A percentile compares a stretch with the other conserved stretches of the same genome.
These are phyloP conservation scores for Anastrepha obliqua DNA, from an alignment of 1,140 invertebrate genomes.

Conservation along the genomic window DNA sequence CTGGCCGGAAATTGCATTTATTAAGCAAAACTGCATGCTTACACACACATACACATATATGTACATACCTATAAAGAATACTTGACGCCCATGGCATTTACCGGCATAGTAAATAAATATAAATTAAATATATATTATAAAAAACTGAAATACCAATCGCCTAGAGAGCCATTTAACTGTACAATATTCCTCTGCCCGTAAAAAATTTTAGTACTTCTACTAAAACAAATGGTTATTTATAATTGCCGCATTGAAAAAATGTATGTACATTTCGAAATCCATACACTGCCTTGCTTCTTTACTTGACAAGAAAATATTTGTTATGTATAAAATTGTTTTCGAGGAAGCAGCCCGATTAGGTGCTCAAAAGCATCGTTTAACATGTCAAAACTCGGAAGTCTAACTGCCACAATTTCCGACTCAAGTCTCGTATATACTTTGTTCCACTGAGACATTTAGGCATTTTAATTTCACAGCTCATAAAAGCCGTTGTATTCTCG, in stretches of 20 bases:
- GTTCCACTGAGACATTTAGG: not conserved
- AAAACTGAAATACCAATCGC: constrained; percentile 15
- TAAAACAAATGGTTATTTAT: not conserved
- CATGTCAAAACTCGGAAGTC: constrained; percentile 50
- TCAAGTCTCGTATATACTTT: constrained; percentile 2
- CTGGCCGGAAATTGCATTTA: constrained; percentile 14
- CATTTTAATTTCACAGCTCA: constrained; percentile 27
- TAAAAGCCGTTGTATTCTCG: not conserved
- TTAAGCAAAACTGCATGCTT: not conserved
- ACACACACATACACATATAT: no score
- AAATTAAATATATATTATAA: not conserved
- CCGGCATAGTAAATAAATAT: not conserved
- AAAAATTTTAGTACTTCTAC: not conserved
- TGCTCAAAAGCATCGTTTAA: constrained; percentile 3
- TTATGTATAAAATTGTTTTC: not conserved
- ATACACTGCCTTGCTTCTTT: not conserved
- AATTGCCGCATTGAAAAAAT: not conserved
- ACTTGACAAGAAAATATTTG: not conserved
- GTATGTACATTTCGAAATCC: not conserved
- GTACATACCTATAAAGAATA: not conserved
- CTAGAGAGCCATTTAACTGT: not conserved
- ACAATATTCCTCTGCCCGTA: not conserved
- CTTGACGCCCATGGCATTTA: not conserved
- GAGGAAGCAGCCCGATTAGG: not conserved
- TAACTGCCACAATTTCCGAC: constrained; percentile 35